phyloP scores from a whole-genome alignment of 2,888 invertebrate genomes.

The Ligdia adustata region DNA sequence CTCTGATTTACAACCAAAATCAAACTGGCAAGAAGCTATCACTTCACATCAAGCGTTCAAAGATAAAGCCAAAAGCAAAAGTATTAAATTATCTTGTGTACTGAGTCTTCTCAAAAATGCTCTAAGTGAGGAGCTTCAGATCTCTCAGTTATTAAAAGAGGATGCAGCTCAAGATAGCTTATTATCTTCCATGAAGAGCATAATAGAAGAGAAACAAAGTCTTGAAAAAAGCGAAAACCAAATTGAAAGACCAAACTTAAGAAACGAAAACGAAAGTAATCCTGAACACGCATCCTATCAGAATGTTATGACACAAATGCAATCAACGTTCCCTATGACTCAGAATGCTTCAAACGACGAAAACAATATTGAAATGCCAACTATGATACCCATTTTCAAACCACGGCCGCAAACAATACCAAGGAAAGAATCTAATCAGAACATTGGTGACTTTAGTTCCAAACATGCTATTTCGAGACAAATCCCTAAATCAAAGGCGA shows the following conservation, averaged over 20 bases:
- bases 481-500: slow-evolving; percentile 19
- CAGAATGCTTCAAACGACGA: slow-evolving; percentile 23
- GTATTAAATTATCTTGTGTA: slow-evolving; percentile 41
- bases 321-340: slow-evolving; percentile 26
- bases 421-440: slow-evolving; percentile 5
- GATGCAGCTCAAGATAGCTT: slow-evolving; percentile 13
- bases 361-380: slow-evolving; percentile 22
- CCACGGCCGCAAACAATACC: slow-evolving; percentile 14
- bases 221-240: slow-evolving; percentile 10
- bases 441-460: slow-evolving; percentile 1
- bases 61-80: slow-evolving; percentile 33
- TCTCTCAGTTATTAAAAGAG: not conserved
- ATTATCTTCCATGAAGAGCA: slow-evolving; percentile 13
- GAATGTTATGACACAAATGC: slow-evolving; percentile 30
- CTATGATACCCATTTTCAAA: slow-evolving; percentile 33
- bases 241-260: not conserved
- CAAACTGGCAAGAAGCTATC: slow-evolving; percentile 20
- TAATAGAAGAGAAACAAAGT: slow-evolving; percentile 26
- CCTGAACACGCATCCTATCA: slow-evolving; percentile 16
- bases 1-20: not conserved
- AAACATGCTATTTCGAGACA: slow-evolving; percentile 16
- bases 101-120: slow-evolving; percentile 39
- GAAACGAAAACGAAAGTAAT: slow-evolving; percentile 16
- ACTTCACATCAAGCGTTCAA: slow-evolving; percentile 33
- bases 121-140: slow-evolving; percentile 36